Percentiles rank a stretch among this genome's conserved stretches.
These are phyloP conservation scores for zebrafish (Danio rerio) DNA, from an alignment of 2,113 vertebrate genomes.

Conservation along the genomic window GRCz12tu NC_133176.1:7499501-7500000, in stretches of 20 bases:
- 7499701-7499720: conserved; percentile 21
- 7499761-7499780: conserved; percentile 11
- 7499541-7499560: neutral
- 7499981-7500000: no score
- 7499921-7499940: no score
- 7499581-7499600: neutral
- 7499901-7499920: no score
- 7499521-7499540: neutral
- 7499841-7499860: neutral
- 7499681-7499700: neutral
- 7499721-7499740: conserved; percentile 24
- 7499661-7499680: conserved; percentile 13
- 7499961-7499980: no score
- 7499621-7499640: conserved; percentile 39
- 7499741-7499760: neutral
- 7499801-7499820: neutral
- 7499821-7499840: conserved; percentile 15
- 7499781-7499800: conserved; percentile 16
- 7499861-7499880: neutral
- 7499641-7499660: neutral
- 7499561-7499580: neutral
- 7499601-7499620: conserved; percentile 15
- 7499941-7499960: no score
- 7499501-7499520: neutral
- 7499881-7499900: no score